These are phyloP conservation scores for Nannospalax galili DNA, from an alignment of 2,113 vertebrate species.

Conservation along the genomic window DNA sequence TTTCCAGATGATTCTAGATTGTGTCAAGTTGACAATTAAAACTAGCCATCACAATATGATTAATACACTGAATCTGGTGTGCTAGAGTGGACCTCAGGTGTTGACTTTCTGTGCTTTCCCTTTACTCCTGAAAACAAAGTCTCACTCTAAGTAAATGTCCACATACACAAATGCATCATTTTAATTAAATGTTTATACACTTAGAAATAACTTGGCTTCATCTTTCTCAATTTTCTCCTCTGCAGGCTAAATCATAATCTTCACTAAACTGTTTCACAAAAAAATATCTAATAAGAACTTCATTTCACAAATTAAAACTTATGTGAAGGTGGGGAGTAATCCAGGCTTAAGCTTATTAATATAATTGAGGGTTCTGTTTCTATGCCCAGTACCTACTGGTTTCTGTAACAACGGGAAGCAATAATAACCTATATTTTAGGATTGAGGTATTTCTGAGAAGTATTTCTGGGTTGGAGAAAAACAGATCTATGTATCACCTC, in stretches of 20 bases:
- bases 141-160: neutral
- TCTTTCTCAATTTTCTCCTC: slow-evolving; percentile 56
- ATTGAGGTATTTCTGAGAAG: slow-evolving; percentile 30
- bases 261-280: slow-evolving; percentile 51
- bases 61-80: neutral
- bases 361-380: slow-evolving; percentile 52
- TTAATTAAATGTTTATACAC: slow-evolving; percentile 58
- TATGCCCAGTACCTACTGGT: neutral
- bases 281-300: slow-evolving; percentile 61
- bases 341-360: slow-evolving; percentile 61
- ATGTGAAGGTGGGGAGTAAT: slow-evolving; percentile 20
- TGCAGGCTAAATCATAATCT: slow-evolving; percentile 53
- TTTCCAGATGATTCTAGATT: neutral
- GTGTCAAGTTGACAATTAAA: neutral
- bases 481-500: neutral
- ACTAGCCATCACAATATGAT: neutral
- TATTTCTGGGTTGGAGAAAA: neutral
- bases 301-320: slow-evolving; percentile 62
- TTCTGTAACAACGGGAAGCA: slow-evolving; percentile 43
- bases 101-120: neutral
- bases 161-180: slow-evolving; percentile 30
- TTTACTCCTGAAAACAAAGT: neutral
- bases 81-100: neutral
- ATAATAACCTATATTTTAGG: neutral
- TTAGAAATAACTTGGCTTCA: slow-evolving; percentile 52